These are phyloP conservation scores for Parazoanthus swiftii DNA, from an alignment of 92 coral and sea anemone species.

Conservation along the genomic window DNA sequence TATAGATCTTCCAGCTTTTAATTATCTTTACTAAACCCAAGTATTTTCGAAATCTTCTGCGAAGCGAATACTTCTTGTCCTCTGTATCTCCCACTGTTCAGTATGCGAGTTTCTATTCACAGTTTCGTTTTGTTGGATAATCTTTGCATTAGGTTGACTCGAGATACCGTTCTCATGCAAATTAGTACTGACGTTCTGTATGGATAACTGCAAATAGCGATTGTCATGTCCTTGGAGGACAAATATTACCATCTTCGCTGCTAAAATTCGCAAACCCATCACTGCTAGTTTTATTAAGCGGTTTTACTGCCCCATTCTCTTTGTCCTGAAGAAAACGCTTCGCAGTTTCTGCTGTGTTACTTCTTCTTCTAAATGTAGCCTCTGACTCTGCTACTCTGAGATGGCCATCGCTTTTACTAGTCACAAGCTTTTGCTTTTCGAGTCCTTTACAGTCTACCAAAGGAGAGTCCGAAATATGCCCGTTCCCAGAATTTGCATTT, in stretches of 20 bases:
- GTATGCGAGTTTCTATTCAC: not conserved
- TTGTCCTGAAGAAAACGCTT: not conserved
- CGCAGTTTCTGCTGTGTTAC: not conserved
- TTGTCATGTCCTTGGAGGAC: not conserved
- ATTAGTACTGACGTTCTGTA: not conserved
- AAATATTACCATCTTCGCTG: not conserved
- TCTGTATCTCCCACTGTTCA: not conserved
- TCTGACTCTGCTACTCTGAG: not conserved
- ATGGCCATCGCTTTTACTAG: slow-evolving; percentile 26
- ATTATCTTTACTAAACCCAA: not conserved
- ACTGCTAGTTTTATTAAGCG: not conserved
- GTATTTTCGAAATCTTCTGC: slow-evolving; percentile 1
- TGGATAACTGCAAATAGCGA: not conserved
- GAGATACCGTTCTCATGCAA: not conserved
- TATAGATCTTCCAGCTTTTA: not conserved
- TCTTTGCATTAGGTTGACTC: not conserved
- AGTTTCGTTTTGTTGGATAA: not conserved
- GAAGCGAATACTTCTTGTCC: slow-evolving; percentile 24
- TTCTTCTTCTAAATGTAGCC: not conserved
- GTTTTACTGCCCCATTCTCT: not conserved
- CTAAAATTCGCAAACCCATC: not conserved
- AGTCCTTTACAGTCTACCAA: not conserved
- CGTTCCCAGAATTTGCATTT: not conserved
- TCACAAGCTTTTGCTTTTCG: slow-evolving; percentile 11
- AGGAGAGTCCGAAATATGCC: not conserved